Conservation (phyloP, 1,140 invertebrate genomes). For the Andrena cerasifolii region DNA sequence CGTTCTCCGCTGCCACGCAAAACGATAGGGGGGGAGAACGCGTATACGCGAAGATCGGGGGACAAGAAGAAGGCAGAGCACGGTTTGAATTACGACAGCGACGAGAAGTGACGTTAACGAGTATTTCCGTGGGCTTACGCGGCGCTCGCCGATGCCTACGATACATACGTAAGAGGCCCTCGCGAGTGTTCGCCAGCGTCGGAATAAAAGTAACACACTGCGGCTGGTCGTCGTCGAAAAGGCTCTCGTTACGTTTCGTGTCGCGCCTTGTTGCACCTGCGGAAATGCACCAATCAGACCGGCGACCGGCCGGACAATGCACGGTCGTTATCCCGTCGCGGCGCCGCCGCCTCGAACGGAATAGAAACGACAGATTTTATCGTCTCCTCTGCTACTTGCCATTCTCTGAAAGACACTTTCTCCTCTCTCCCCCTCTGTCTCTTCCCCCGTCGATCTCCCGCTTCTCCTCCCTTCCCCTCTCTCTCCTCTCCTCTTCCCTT, state of each 20-base stretch:
- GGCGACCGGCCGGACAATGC: constrained; percentile 40
- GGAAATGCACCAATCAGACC: constrained; percentile 52
- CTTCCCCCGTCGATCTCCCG: too few species aligned
- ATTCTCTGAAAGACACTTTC: constrained; percentile 37
- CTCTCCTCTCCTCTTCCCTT: not conserved
- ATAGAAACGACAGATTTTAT: constrained; percentile 59
- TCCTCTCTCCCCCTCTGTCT: not conserved
- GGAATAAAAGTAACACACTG: constrained; percentile 39
- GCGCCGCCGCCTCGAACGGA: constrained; percentile 25
- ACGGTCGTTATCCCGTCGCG: constrained; percentile 55
- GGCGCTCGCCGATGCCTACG: constrained; percentile 43
- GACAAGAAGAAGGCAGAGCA: not conserved
- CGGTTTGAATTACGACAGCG: constrained; percentile 57
- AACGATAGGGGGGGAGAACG: constrained; percentile 28
- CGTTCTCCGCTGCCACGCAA: constrained; percentile 30
- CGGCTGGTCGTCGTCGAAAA: constrained; percentile 56
- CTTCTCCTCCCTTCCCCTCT: not conserved
- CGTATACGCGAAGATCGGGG: constrained; percentile 20
- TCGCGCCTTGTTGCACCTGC: constrained; percentile 44
- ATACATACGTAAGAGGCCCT: constrained; percentile 55
- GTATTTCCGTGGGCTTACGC: constrained; percentile 56
- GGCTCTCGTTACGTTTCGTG: constrained; percentile 62
- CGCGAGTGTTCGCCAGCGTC: constrained; percentile 22
- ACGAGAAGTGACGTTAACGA: constrained; percentile 62
- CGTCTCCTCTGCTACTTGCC: constrained; percentile 31